These are phyloP conservation scores for Ariolimax columbianus DNA, from an alignment of 2,888 invertebrate genomes.

Conservation along the genomic window DNA sequence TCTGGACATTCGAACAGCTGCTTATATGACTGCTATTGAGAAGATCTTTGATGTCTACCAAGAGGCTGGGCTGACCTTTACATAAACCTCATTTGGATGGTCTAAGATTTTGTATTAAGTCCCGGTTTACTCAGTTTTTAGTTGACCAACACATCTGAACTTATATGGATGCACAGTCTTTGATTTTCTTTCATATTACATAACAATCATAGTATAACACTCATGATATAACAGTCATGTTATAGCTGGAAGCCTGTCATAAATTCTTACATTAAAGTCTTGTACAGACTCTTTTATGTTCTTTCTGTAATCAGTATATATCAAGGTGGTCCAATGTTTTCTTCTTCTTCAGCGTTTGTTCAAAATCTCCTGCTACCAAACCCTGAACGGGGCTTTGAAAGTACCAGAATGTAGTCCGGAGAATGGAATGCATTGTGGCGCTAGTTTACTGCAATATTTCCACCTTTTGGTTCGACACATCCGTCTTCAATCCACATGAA, in stretches of 20 bases:
- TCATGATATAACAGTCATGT: not conserved
- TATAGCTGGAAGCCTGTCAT: not conserved
- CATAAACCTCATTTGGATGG: slow-evolving; percentile 76
- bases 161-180: not conserved
- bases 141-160: not conserved
- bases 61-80: slow-evolving; percentile 95
- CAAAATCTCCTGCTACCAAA: too few species aligned
- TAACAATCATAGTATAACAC: not conserved
- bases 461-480: too few species aligned
- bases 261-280: too few species aligned
- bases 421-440: too few species aligned
- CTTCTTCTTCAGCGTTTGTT: too few species aligned
- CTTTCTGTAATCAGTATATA: not conserved
- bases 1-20: slow-evolving; percentile 95
- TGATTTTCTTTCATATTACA: not conserved
- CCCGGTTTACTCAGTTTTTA: not conserved
- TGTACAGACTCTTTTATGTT: not conserved
- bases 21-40: slow-evolving; percentile 96
- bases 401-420: too few species aligned
- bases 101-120: not conserved
- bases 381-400: too few species aligned
- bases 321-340: too few species aligned
- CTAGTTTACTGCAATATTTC: too few species aligned
- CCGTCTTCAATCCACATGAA: too few species aligned
- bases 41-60: slow-evolving; percentile 97